A percentile compares a stretch with the other conserved stretches of the same genome.
phyloP scores from a whole-genome alignment of 2,113 vertebrate species.

The Argyrosomus japonicus region DNA sequence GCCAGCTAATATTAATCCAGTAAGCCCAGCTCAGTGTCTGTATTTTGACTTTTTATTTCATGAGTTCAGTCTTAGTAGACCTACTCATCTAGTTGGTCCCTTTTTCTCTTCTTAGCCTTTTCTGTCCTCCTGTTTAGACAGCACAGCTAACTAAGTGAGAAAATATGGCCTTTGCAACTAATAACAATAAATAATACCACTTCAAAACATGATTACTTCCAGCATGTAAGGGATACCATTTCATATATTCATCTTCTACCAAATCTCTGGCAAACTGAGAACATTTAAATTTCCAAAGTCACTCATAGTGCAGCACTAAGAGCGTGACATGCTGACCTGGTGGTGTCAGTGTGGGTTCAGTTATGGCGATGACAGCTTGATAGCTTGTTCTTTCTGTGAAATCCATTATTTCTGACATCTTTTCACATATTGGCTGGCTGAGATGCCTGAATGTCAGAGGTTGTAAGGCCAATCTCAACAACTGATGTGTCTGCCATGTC shows the following conservation, averaged over 20 bases:
- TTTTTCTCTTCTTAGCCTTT: no score
- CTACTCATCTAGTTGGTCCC: no score
- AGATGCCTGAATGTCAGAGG: background rate
- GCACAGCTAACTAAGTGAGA: no score
- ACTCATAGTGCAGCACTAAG: background rate
- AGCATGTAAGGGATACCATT: background rate
- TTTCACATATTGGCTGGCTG: slow-evolving; percentile 3
- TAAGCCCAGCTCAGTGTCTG: no score
- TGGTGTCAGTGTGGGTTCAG: background rate
- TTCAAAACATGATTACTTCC: no score
- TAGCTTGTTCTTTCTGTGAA: slow-evolving; percentile 31
- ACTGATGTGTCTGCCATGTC: background rate
- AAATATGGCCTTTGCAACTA: no score
- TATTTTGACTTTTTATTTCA: no score
- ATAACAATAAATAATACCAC: no score
- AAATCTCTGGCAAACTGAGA: background rate
- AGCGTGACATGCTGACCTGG: background rate
- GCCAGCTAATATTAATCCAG: no score
- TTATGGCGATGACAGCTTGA: slow-evolving; percentile 21
- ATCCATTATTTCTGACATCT: slow-evolving; percentile 9
- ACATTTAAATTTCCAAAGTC: background rate
- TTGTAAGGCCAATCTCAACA: background rate
- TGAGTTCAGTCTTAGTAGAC: no score
- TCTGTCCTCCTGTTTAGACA: no score
- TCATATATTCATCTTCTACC: background rate